Base-by-base conservation (phyloP, 1,140 invertebrate genomes). In the Nephila pilipes region DNA sequence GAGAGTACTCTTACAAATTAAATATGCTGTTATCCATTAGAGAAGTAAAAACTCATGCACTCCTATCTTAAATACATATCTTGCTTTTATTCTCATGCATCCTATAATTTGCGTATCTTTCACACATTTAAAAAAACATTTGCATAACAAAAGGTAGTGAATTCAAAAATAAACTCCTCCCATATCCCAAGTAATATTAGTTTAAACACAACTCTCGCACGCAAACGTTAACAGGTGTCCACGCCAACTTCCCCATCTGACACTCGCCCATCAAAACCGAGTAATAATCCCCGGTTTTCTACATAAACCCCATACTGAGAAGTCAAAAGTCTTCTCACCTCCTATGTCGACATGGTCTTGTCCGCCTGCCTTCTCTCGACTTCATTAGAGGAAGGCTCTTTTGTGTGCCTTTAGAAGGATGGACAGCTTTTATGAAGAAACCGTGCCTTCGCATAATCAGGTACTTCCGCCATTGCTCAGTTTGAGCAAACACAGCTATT, bases 371-470 rank as follows among this genome's bases (percentile, higher is more conserved):
- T 69, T 32, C 25, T 75, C 65, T 75, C 65, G 65, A 75, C 85
- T 87, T 87, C 85, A 87, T 87, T 87, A 87, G 38, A 46, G 16
- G 58, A 29, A 5, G 18, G 54, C 54, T 25, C 25, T 57, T 65
- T 55, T 55, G 81, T 63, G 36, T 29, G 18, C 65, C 38, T 12
- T 18, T 22, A 58, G 85, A 87, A 29, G 85, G 85, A 87, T 65
- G 58, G 85, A 65, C 85, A 63, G 57, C 85, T 85, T 87, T 87
- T 87, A 87, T 87, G 85, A 63, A 57, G 58, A 38, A 87, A 63
- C 55, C 85, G 85, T 87, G 85, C 85, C 32, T 87, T 14, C 38
- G 85, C 85, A 87, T 87, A 87, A 87, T 87, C 85, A 65, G 85
- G 18, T 20, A 18, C 58, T 87, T 65, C 60, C 85, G 57, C 57